A percentile compares a stretch with the other conserved stretches of the same genome.
Evolutionary conservation across 2,113 vertebrate genomes (phyloP).

Genomic region (Ctenodactylus gundi): DNA sequence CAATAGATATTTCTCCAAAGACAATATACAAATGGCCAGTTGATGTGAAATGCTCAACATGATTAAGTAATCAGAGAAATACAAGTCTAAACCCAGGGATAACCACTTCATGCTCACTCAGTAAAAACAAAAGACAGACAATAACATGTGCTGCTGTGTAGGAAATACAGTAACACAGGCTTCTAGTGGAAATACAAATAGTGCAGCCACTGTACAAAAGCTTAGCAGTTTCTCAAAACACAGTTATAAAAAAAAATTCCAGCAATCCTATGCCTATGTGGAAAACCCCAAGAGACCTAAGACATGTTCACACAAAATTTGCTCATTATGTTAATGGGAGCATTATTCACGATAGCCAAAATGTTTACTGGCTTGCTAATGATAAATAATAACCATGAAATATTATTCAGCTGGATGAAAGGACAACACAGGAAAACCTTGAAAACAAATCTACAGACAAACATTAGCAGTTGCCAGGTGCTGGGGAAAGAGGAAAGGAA

Average conservation of each 20-base stretch:
- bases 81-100: background rate
- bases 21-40: background rate
- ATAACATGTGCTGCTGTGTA: background rate
- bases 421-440: background rate
- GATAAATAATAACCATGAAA: background rate
- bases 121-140: background rate
- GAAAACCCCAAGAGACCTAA: background rate
- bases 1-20: background rate
- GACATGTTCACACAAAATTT: background rate
- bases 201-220: background rate
- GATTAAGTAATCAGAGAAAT: constrained; percentile 21
- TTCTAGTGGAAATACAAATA: background rate
- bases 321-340: background rate
- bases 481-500: background rate
- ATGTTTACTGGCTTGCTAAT: background rate
- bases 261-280: background rate
- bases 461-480: background rate
- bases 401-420: background rate
- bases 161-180: background rate
- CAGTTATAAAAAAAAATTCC: background rate
- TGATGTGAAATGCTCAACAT: background rate
- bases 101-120: background rate
- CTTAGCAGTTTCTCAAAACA: background rate
- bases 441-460: constrained; percentile 20
- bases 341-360: constrained; percentile 4